Conservation (phyloP, 2,888 invertebrate genomes). For the Caradrina clavipalpis region DNA sequence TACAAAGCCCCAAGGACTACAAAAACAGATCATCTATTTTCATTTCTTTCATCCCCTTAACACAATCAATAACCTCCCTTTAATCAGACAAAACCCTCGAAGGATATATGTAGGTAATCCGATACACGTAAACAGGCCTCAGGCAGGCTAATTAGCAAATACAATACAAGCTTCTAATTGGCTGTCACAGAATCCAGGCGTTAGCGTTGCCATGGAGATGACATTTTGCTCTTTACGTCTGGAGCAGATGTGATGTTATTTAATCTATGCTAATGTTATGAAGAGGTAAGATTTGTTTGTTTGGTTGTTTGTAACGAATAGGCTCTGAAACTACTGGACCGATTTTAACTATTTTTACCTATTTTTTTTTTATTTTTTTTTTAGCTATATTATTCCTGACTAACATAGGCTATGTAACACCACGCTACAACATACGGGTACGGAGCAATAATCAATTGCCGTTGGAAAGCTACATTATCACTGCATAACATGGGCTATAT, state of each 20-base stretch:
- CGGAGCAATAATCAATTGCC: no score
- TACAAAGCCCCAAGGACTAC: neutral
- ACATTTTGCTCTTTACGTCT: slow-evolving; percentile 12
- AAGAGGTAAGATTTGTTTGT: no score
- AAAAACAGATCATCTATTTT: slow-evolving; percentile 4
- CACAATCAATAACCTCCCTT: slow-evolving; percentile 19
- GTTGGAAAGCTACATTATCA: no score
- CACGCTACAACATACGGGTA: no score
- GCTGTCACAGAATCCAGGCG: neutral
- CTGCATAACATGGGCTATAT: no score
- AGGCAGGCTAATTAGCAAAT: slow-evolving; percentile 40
- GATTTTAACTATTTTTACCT: no score
- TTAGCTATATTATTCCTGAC: no score
- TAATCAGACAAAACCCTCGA: slow-evolving; percentile 14
- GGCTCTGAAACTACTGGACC: no score
- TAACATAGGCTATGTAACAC: no score
- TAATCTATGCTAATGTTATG: no score
- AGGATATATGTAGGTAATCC: slow-evolving; percentile 30
- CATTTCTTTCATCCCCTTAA: neutral
- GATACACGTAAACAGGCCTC: slow-evolving; percentile 22
- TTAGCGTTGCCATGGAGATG: slow-evolving; percentile 29
- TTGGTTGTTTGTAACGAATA: no score
- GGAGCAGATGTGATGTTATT: neutral
- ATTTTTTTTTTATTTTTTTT: no score
- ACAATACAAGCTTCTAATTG: slow-evolving; percentile 37